Evolutionary conservation across 2,888 invertebrate genomes (phyloP).

Genomic region (Bimastos eiseni): DNA sequence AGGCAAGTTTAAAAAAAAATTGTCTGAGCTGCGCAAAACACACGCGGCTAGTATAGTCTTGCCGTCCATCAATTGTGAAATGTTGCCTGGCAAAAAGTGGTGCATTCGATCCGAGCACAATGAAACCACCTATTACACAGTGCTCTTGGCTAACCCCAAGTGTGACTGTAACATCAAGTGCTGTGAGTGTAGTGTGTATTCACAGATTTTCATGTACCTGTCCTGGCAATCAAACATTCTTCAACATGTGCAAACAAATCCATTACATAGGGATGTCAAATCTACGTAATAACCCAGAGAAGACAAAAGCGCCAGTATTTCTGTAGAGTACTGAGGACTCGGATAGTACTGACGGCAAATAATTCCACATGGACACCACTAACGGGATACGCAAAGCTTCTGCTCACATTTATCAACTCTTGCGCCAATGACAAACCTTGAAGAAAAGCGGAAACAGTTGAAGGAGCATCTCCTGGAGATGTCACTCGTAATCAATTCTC

Average conservation of each 20-base stretch:
- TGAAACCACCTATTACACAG: not conserved
- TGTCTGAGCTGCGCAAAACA: too few relatives aligned
- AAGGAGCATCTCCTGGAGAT: not conserved
- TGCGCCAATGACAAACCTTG: not conserved
- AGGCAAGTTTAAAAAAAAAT: too few relatives aligned
- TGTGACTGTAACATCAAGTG: not conserved
- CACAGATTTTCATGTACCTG: not conserved
- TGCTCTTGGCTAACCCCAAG: not conserved
- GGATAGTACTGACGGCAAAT: not conserved
- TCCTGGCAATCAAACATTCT: not conserved
- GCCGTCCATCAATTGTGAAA: too few relatives aligned
- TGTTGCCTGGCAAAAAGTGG: not conserved
- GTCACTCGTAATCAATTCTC: not conserved
- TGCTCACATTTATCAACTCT: not conserved
- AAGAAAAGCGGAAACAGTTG: not conserved
- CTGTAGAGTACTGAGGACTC: not conserved
- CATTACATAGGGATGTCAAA: not conserved
- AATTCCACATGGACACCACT: not conserved
- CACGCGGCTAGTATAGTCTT: too few relatives aligned
- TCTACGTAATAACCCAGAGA: not conserved
- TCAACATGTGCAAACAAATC: constrained; percentile 17
- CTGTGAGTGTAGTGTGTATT: not conserved
- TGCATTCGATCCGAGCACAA: not conserved
- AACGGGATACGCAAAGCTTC: not conserved
- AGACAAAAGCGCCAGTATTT: not conserved